A percentile compares a stretch with the other conserved stretches of the same genome.
Evolutionary conservation across 2,888 invertebrate species (phyloP).

Genomic region (Smittia aterrima): DNA sequence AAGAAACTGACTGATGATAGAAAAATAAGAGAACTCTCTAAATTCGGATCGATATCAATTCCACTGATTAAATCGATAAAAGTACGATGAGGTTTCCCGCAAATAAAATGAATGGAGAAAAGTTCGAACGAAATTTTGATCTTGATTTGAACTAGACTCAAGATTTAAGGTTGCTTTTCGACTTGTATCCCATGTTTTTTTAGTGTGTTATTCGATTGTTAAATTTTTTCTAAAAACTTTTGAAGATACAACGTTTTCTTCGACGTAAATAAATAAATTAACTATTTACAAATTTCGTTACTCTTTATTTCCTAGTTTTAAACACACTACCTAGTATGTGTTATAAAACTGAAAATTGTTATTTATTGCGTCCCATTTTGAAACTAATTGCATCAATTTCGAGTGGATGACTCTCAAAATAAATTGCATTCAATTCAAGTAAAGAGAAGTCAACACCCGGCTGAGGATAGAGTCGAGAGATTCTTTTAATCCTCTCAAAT

Average conservation of each 20-base stretch:
- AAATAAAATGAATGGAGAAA: too few species aligned
- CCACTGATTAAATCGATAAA: conserved; percentile 25
- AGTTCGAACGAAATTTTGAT: too few species aligned
- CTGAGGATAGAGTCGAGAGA: background rate
- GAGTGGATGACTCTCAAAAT: conserved; percentile 38
- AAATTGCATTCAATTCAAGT: conserved; percentile 33
- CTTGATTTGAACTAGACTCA: too few species aligned
- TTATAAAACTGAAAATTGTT: conserved; percentile 30
- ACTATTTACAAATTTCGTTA: too few species aligned
- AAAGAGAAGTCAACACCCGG: conserved; percentile 18
- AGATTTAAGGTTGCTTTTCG: too few species aligned
- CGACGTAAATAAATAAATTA: too few species aligned
- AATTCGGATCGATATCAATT: conserved; percentile 32
- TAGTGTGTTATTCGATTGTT: too few species aligned
- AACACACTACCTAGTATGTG: background rate
- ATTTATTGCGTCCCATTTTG: conserved; percentile 18
- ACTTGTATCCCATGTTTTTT: too few species aligned
- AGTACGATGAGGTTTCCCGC: background rate
- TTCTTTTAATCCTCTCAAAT: background rate
- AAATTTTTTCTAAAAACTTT: too few species aligned
- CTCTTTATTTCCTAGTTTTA: background rate
- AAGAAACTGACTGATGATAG: too few species aligned
- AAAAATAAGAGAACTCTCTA: too few species aligned
- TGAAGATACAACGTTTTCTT: too few species aligned
- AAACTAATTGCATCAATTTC: conserved; percentile 39